phyloP scores from a whole-genome alignment of 2,797 vertebrate species.

The Amblyraja radiata region DNA sequence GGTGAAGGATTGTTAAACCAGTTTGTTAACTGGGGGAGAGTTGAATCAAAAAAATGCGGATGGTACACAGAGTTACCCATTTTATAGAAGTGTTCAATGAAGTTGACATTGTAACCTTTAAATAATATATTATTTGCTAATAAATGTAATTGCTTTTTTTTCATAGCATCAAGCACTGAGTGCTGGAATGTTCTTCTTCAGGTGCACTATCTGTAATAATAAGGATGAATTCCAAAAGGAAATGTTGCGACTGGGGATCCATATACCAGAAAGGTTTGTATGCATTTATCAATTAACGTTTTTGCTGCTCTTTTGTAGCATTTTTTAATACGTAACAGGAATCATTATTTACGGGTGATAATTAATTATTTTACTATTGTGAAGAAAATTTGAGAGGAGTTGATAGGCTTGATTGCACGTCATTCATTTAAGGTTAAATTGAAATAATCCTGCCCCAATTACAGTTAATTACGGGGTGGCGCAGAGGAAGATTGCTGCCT shows the following conservation, averaged over 20 bases:
- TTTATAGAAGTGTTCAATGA: neutral
- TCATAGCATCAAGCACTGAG: conserved; percentile 81
- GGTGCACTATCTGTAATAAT: conserved; percentile 88
- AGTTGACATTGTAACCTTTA: too few species aligned
- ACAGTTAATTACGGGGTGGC: too few species aligned
- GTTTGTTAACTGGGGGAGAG: too few species aligned
- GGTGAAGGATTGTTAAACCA: too few species aligned
- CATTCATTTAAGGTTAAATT: neutral
- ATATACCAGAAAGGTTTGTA: conserved; percentile 86
- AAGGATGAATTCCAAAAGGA: conserved; percentile 85
- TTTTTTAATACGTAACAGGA: neutral
- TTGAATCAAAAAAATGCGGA: too few species aligned
- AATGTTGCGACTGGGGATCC: conserved; percentile 89
- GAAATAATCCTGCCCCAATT: neutral
- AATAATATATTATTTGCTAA: neutral
- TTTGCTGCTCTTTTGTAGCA: too few species aligned
- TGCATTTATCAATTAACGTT: neutral
- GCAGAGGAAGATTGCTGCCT: too few species aligned
- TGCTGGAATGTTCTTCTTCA: conserved; percentile 90
- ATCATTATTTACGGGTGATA: too few species aligned
- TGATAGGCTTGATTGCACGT: neutral
- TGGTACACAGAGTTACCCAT: neutral
- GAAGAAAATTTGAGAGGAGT: neutral
- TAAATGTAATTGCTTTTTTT: conserved; percentile 41
- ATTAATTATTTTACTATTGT: neutral